phyloP scores from a whole-genome alignment of 2,113 vertebrate genomes.

The Saccopteryx bilineata region DNA sequence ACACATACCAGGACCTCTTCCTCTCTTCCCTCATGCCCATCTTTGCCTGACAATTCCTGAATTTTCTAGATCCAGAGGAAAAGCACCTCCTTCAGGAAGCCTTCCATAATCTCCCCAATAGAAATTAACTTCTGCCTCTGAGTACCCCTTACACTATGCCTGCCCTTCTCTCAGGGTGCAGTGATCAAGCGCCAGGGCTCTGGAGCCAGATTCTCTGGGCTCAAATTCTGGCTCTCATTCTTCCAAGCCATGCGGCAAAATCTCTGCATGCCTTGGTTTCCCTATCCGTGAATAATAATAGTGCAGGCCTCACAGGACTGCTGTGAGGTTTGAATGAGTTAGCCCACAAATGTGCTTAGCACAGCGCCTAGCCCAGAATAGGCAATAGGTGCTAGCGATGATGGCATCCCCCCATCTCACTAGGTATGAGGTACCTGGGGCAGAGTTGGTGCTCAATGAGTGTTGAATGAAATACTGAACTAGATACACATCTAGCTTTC shows the following conservation, averaged over 20 bases:
- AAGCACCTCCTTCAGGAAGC: conserved; percentile 49
- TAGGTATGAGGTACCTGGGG: background rate
- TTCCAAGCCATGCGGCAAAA: background rate
- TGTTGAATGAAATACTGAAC: background rate
- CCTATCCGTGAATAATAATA: background rate
- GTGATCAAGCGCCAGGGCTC: background rate
- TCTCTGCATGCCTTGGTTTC: conserved; percentile 26
- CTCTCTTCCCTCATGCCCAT: background rate
- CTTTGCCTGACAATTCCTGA: conserved; percentile 29
- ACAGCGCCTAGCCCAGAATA: background rate
- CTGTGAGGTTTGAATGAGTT: conserved; percentile 34
- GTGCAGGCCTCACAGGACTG: background rate
- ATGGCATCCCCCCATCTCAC: background rate
- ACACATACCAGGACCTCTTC: background rate
- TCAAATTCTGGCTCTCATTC: background rate
- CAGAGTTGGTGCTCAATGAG: background rate
- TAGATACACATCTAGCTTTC: background rate
- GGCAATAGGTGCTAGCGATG: background rate
- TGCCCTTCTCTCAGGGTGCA: background rate
- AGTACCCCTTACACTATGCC: background rate
- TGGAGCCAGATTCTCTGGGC: background rate
- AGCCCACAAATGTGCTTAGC: background rate
- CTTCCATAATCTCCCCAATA: background rate
- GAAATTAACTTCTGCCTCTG: background rate
- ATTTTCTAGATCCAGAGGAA: background rate